phyloP scores from a whole-genome alignment of 2,113 vertebrate genomes.

The Gila orcuttii region DNA sequence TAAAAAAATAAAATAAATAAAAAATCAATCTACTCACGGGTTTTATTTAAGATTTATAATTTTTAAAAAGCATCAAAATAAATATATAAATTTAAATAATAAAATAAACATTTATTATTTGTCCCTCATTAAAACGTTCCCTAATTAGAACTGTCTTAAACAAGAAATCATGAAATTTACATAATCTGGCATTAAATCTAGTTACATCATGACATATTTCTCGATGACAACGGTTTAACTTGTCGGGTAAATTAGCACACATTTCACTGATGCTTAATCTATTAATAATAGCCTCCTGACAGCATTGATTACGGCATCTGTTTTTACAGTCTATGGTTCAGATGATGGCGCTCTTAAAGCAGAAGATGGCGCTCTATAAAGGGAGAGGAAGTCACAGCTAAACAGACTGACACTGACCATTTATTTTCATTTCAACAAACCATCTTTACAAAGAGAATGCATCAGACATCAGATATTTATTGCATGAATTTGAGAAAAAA shows the following conservation, averaged over 20 bases:
- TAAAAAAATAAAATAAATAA: background rate
- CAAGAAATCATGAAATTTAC: background rate
- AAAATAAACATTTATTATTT: background rate
- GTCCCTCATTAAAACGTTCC: background rate
- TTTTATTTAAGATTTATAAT: too few relatives aligned
- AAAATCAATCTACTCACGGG: background rate
- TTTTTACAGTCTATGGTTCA: background rate
- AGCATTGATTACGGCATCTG: background rate
- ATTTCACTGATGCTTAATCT: background rate
- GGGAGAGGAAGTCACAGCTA: background rate
- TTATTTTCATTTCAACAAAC: constrained; percentile 3
- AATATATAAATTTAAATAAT: background rate
- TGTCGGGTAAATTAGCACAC: background rate
- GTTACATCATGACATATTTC: background rate
- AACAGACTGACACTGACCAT: background rate
- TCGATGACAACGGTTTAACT: background rate
- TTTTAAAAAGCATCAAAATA: background rate
- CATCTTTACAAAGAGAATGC: background rate
- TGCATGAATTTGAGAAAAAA: background rate
- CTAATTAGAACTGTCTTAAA: background rate
- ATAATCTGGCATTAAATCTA: background rate
- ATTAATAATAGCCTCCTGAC: background rate
- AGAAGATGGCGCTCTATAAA: background rate
- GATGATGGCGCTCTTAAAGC: background rate
- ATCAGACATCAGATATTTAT: background rate